phyloP scores from a whole-genome alignment of 2,888 invertebrate species.

The Drosophila vallismaia region DNA sequence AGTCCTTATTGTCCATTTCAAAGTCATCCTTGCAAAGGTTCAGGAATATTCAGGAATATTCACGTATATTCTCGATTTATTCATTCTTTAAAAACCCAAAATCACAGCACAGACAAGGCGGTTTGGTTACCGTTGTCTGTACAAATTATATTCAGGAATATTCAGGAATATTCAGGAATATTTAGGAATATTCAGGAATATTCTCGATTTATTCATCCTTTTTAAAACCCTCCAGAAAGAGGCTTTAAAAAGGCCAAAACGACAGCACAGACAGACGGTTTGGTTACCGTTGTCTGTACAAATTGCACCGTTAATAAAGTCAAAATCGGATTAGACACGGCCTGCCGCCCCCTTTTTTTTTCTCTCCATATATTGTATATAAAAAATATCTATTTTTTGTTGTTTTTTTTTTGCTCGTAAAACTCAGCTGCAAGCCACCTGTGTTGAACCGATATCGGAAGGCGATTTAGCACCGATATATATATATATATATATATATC shows the following conservation, averaged over 20 bases:
- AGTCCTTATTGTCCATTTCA: too few species aligned
- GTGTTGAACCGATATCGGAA: conserved; percentile 35
- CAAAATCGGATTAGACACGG: conserved; percentile 74
- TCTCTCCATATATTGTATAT: not conserved
- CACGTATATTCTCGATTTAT: too few species aligned
- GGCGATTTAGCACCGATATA: conserved; percentile 15
- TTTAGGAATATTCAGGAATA: too few species aligned
- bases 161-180: too few species aligned
- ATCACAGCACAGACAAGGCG: conserved; percentile 5
- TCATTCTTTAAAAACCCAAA: not conserved
- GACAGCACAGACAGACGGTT: conserved; percentile 5
- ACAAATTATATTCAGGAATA: too few species aligned
- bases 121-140: conserved; percentile 48
- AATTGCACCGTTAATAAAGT: conserved; percentile 76
- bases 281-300: conserved; percentile 57
- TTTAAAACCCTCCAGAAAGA: not conserved
- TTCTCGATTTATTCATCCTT: too few species aligned
- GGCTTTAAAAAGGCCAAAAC: not conserved
- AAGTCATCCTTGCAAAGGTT: too few species aligned
- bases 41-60: too few species aligned
- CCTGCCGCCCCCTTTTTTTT: conserved; percentile 37
- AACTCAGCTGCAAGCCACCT: conserved; percentile 52
- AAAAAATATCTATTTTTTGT: not conserved
- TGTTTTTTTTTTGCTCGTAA: conserved; percentile 1
- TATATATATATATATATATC: not conserved